Evolutionary conservation across 1,140 invertebrate genomes (phyloP).

Genomic region (Drosophila tristis): DNA sequence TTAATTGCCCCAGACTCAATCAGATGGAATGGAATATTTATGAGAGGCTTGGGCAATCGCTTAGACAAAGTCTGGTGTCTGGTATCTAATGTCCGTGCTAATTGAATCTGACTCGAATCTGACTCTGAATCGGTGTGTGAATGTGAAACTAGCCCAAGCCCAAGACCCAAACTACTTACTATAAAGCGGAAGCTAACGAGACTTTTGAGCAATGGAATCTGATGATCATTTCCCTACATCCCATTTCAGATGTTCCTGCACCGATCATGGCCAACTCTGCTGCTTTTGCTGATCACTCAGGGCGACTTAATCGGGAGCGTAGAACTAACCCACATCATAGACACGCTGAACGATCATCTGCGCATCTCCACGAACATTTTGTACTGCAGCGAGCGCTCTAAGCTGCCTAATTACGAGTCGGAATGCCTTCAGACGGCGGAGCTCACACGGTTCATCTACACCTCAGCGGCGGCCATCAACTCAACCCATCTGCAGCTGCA

Average conservation of each 20-base stretch:
- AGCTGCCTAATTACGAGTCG: neutral
- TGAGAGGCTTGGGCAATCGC: constrained; percentile 30
- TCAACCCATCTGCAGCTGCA: constrained; percentile 11
- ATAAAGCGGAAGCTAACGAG: constrained; percentile 40
- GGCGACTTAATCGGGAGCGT: neutral
- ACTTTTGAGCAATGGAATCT: constrained; percentile 8
- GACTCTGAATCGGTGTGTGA: constrained; percentile 15
- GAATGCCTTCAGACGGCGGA: constrained; percentile 13
- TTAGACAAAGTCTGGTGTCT: constrained; percentile 36
- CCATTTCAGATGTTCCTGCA: constrained; percentile 46
- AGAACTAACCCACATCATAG: constrained; percentile 18
- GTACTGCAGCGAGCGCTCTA: constrained; percentile 21
- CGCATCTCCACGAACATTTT: constrained; percentile 37
- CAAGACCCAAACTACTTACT: constrained; percentile 14
- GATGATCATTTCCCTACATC: neutral
- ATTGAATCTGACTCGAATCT: constrained; percentile 6
- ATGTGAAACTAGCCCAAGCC: constrained; percentile 7
- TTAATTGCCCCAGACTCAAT: constrained; percentile 68
- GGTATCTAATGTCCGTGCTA: constrained; percentile 22
- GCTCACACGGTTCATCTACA: constrained; percentile 21
- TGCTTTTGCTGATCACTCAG: constrained; percentile 12
- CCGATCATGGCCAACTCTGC: neutral
- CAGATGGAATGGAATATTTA: constrained; percentile 73
- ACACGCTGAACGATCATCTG: constrained; percentile 48
- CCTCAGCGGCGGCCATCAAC: constrained; percentile 24